Evolutionary conservation across 2,113 vertebrate genomes (phyloP), one percentile per base, ranked within the genome.

Genomic region (Cricetomys ansorgei): DNA sequence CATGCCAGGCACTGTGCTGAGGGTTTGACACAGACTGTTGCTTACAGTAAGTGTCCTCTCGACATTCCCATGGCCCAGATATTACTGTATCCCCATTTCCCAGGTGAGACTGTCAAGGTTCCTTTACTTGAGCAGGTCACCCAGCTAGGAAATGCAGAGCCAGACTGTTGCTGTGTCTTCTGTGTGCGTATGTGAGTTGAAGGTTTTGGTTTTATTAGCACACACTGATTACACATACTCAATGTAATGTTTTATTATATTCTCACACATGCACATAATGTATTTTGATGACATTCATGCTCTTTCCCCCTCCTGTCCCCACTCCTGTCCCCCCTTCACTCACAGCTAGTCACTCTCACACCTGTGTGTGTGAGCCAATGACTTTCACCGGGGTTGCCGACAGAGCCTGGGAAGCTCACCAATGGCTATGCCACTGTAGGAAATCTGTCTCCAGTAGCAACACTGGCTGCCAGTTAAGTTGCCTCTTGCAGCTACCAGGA

Each of bases 71-170:
- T 95, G 64, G 91, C 85, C 57, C 70, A 80, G 27, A 69, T 94
- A 65, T 34, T 89, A 88, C 50, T 62, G 37, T 62, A 72, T 81
- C 48, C 1, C n/a, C n/a, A 48, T 88, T 89, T 97, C 75, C 70
- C 9, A 70, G 70, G 31, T 64, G 73, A 94, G 43, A 96, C 62
- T 21, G 57, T 23, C 10, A 9, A 89, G n/a, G 55, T 70, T 92
- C 21, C 55, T 25, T 59, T 64, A 73, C 16, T 88, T 80, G 34
- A 10, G 25, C 43, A 76, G 57, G n/a, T 64, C 23, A 31, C 50
- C 8, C 10, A 57, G 59, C 31, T 79, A 17, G 50, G 43, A 59
- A 89, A 59, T n/a, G 57, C 72, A 80, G 50, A 86, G n/a, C 12
- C 19, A 64, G 83, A 13, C 62, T 77, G 31, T 23, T 59, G 53